Base-by-base conservation (phyloP, 2,888 invertebrate species). In the Ditylenchus weischeri region DNA sequence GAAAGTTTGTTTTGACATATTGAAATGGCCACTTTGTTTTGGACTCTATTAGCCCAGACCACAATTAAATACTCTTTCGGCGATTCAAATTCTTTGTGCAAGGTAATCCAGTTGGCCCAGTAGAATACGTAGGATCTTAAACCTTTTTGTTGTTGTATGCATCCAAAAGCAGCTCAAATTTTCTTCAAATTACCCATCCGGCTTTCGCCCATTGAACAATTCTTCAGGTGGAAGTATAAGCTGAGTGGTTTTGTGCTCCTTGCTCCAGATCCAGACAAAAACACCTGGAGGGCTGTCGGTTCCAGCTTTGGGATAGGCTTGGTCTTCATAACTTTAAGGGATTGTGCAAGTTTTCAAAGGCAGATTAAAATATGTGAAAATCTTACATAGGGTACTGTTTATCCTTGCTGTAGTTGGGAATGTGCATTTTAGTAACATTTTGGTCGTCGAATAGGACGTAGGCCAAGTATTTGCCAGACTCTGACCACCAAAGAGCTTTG, bases 261-360 rank as follows among this genome's bases (percentile, higher is more conserved):
- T 72, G 64, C 79, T 74, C 79, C 78, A 79, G n/a, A 79, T 71
- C 62, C 71, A 79, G 29, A 79, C 65, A 18, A 70, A 71, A 13
- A 75, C 75, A 11, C 66, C 48, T 11, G 77, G 76, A 48, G 75
- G 76, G 10, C 76, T 66, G 0, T 23, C 35, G 13, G 75, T 77
- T 0, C 79, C 79, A 0, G 78, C 75, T 67, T 78, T 77, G 13
- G 79, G 78, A 51, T 79, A 79, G 6, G 78, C 71, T 10, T 79
- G 64, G 36, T 76, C 72, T 13, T 62, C 54, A 57, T 78, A 77
- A 36, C 76, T 75, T 43, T n/a, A 73, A 57, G 36, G 19, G 8
- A 29, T 11, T 29, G 29, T 29, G 29, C 5, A 23, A 54, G 10
- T 54, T 23, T 54, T 29, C 5, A 29, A 29, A 29, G 2, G 29